These are phyloP conservation scores for Eulimnadia texana DNA, from an alignment of 1,140 invertebrate species.

Conservation along the genomic window DNA sequence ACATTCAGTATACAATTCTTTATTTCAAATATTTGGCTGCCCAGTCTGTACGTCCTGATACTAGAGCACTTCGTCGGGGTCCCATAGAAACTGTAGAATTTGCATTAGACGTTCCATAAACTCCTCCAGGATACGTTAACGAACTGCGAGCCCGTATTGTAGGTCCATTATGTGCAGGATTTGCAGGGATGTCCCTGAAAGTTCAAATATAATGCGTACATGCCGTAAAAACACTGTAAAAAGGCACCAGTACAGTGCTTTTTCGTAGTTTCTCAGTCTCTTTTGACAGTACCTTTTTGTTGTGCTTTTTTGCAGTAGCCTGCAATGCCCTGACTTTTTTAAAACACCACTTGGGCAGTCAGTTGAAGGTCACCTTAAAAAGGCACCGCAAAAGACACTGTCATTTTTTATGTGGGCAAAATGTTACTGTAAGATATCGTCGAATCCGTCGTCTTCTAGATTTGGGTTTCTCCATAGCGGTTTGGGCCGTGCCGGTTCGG, in stretches of 20 bases:
- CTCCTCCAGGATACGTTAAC: slow-evolving; percentile 28
- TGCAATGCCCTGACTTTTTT: background rate
- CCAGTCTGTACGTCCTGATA: slow-evolving; percentile 43
- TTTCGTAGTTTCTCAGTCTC: no score
- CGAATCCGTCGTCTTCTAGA: slow-evolving; percentile 38
- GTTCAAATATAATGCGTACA: slow-evolving; percentile 3
- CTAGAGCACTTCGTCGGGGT: slow-evolving; percentile 26
- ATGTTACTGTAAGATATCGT: slow-evolving; percentile 40
- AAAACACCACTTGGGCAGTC: background rate
- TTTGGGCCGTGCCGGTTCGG: background rate
- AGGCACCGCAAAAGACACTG: no score
- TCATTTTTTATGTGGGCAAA: no score
- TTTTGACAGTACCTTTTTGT: slow-evolving; percentile 18
- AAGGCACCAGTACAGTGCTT: no score
- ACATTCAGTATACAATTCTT: no score
- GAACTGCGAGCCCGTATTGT: slow-evolving; percentile 23
- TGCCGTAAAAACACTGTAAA: background rate
- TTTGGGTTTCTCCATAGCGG: background rate
- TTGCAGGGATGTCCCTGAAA: slow-evolving; percentile 18
- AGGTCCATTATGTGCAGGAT: slow-evolving; percentile 16
- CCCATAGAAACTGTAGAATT: no score
- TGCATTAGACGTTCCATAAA: no score
- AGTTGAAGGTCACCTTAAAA: no score
- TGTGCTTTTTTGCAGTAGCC: background rate
- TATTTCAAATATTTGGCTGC: slow-evolving; percentile 40